Conservation (phyloP, 2,113 vertebrate species). For the Lontra canadensis region DNA sequence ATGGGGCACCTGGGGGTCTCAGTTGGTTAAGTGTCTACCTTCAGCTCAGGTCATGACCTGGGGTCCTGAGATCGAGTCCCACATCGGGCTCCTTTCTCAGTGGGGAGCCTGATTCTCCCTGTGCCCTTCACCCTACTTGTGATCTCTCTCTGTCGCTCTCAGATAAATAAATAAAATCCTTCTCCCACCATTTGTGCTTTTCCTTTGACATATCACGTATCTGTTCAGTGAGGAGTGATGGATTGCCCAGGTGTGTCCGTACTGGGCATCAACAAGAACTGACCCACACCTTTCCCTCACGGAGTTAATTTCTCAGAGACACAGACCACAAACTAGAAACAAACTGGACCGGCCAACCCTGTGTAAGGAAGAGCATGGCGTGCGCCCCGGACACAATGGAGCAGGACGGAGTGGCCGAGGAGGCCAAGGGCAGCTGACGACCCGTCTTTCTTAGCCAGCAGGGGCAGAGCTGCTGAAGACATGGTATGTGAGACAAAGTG, state of each 20-base stretch:
- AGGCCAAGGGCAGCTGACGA: neutral
- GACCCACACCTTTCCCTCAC: too few relatives aligned
- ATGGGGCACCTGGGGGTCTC: neutral
- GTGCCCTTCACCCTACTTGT: too few relatives aligned
- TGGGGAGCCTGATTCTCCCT: too few relatives aligned
- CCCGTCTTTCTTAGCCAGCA: neutral
- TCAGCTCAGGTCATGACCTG: neutral
- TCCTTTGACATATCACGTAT: accelerated
- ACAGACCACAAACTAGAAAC: accelerated
- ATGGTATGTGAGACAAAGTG: accelerated
- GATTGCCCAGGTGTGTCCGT: neutral
- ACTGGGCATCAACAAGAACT: neutral
- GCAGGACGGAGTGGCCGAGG: neutral
- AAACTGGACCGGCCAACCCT: accelerated
- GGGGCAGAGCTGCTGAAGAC: neutral
- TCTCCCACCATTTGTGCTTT: neutral
- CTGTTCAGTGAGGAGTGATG: neutral
- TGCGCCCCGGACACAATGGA: accelerated
- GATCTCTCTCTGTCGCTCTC: neutral
- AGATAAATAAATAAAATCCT: neutral
- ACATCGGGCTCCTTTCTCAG: neutral
- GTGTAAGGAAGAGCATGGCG: accelerated
- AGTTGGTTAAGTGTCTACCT: neutral
- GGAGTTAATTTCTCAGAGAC: neutral
- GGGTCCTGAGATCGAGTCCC: neutral